Evolutionary conservation across 2,888 invertebrate species (phyloP), one percentile per base, ranked within the genome.

Genomic region (Adineta ricciae): DNA sequence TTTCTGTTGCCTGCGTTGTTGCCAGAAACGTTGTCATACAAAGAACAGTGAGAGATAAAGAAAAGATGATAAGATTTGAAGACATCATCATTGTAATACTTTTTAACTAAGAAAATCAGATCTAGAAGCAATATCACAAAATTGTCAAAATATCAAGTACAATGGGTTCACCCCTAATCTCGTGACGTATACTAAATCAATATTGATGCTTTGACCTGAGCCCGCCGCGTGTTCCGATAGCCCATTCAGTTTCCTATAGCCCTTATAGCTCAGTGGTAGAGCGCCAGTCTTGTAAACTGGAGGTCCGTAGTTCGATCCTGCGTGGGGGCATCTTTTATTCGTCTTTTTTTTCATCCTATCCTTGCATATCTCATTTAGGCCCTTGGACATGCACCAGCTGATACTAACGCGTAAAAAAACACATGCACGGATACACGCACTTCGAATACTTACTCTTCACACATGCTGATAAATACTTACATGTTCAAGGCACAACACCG

Each of bases 281-380:
- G 64, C 64, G 64, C 64, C 64, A 64, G 64, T 64, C 64, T 64
- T 64, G 64, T 64, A 64, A 64, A 64, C 64, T 64, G 64, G 64
- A 64, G 64, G 64, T 64, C 64, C 64, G 32, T 64, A 64, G 64
- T 64, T 64, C 64, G 19, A 64, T 64, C 64, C 64, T 64, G 64
- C 64, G 64, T 64, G 64, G 64, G 32, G 64, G 64, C 64, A 64
- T 19, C 27, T 64, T 32, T 3, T 19, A 32, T 32, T 36, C 32
- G 46, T 11, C 14, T 16, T 16, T 5, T 64, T 32, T 5, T 54
- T 54, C 21, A 5, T 64, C 19, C 2, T 7, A 19, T 64, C 11
- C 27, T 32, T 16, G 1, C 14, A 14, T 64, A 27, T 27, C 32
- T 8, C 16, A 11, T 16, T 16, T 56, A 56, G 7, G 24, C 3